phyloP scores from a whole-genome alignment of 64 coral and sea anemone genomes.

The Porites australiensis region DNA sequence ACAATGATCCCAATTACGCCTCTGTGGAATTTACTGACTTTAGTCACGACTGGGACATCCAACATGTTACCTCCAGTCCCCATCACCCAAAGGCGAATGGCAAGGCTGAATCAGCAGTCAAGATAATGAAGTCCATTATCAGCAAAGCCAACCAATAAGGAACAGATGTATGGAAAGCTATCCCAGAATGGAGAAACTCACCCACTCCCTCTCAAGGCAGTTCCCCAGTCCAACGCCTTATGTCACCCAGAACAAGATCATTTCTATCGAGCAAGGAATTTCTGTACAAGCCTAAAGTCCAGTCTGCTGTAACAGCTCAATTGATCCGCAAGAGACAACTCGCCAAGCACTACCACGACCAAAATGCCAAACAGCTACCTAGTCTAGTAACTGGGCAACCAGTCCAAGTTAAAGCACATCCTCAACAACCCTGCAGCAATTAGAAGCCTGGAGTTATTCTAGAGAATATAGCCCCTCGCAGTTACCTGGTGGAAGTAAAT shows the following conservation, averaged over 20 bases:
- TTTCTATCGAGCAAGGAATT: too few relatives aligned
- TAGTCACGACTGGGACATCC: background rate
- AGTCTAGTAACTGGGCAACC: background rate
- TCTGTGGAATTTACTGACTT: slow-evolving; percentile 2
- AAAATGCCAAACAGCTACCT: too few relatives aligned
- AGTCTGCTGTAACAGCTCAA: too few relatives aligned
- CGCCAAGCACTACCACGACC: too few relatives aligned
- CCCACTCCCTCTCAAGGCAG: background rate
- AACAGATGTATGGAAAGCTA: background rate
- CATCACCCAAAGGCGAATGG: background rate
- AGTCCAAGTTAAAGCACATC: background rate
- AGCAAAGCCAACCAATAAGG: background rate
- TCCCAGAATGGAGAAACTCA: slow-evolving; percentile 14
- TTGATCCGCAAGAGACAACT: background rate
- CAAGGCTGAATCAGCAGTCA: slow-evolving; percentile 3
- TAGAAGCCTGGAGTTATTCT: background rate
- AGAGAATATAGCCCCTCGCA: background rate
- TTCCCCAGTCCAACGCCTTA: background rate
- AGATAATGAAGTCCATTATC: background rate
- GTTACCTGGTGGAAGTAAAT: slow-evolving; percentile 31
- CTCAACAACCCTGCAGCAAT: background rate
- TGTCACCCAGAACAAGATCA: background rate
- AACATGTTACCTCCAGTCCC: background rate
- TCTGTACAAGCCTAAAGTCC: too few relatives aligned
- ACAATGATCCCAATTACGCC: slow-evolving; percentile 14